phyloP scores from a whole-genome alignment of 2,888 invertebrate genomes.

The Glaucopsyche alexis region DNA sequence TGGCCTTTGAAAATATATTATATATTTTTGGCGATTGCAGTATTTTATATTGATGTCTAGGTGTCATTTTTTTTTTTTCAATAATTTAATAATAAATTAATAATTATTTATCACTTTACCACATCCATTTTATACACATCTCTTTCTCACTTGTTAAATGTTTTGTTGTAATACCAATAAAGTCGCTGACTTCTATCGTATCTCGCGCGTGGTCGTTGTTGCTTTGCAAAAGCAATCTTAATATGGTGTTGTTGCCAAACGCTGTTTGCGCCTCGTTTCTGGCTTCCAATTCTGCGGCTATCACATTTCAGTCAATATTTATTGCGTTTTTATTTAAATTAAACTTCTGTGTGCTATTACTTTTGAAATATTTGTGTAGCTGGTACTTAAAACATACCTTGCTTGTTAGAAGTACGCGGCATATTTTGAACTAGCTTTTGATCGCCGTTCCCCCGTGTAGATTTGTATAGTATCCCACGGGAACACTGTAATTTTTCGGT shows the following conservation, averaged over 20 bases:
- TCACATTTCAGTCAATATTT: slow-evolving; percentile 39
- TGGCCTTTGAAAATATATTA: too few species aligned
- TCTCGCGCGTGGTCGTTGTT: slow-evolving; percentile 63
- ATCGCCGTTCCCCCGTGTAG: too few species aligned
- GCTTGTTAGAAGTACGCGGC: neutral
- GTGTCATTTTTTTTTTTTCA: too few species aligned
- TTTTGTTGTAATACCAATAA: slow-evolving; percentile 66
- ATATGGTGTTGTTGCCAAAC: slow-evolving; percentile 74
- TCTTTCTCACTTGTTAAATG: slow-evolving; percentile 57
- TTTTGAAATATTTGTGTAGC: slow-evolving; percentile 25
- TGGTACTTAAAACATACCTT: neutral
- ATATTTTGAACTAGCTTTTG: neutral
- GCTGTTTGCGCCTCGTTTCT: slow-evolving; percentile 51
- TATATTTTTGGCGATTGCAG: too few species aligned
- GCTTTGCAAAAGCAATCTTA: slow-evolving; percentile 73
- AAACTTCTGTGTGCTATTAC: slow-evolving; percentile 24
- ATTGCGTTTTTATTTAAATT: slow-evolving; percentile 34
- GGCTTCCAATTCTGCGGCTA: slow-evolving; percentile 41
- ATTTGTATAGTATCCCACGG: too few species aligned
- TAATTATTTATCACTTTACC: neutral
- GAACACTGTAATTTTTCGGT: too few species aligned
- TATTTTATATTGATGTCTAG: too few species aligned
- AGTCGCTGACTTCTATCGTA: slow-evolving; percentile 71
- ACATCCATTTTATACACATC: slow-evolving; percentile 43
- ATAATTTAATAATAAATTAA: too few species aligned